Base-by-base conservation (phyloP, 2,113 vertebrate species). In the Condylura cristata region DNA sequence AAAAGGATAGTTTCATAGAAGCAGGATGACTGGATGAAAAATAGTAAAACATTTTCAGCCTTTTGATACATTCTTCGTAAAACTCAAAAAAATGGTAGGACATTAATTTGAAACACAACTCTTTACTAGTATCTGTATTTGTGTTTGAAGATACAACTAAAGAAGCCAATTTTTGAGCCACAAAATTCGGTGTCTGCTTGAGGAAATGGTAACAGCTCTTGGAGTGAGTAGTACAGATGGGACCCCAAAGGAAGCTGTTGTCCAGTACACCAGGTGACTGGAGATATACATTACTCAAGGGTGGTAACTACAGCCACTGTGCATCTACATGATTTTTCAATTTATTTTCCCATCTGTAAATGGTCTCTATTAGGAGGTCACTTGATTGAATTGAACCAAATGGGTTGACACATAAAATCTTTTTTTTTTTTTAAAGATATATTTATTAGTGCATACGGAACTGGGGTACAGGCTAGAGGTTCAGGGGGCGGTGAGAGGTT, bases 311-410 rank as follows among this genome's bases (percentile, higher is more conserved):
- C 24, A 79, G 85, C 6, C 39, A 66, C 46, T 80, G 89, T 34
- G 32, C 44, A 76, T 72, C 7, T n/a, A 20, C 48, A 7, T 74
- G 44, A 83, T 91, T 92, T 82, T 76, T 92, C 28, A 90, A 60
- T 51, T 63, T 70, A 86, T 93, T 89, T 95, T 94, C 83, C 91
- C 90, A 93, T 83, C 34, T 94, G 84, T 74, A 91, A 86, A 93
- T 86, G 83, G 44, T 86, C 65, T 74, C 39, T 95, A 17, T 91
- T 95, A 91, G 48, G 70, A 63, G 51, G 44, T 86, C 65, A 95
- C 12, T n/a, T 71, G 89, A 91, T 13, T 82, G 63, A 78, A 76
- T 74, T 81, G 83, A 93, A 91, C 88, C 28, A 92, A 96, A 91
- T 61, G 83, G 58, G 8, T 51, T 28, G 65, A 60, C 41, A 76